A percentile compares a stretch with the other conserved stretches of the same genome.
phyloP scores from a whole-genome alignment of 1,140 invertebrate species.

The Carposina sasakii region DNA sequence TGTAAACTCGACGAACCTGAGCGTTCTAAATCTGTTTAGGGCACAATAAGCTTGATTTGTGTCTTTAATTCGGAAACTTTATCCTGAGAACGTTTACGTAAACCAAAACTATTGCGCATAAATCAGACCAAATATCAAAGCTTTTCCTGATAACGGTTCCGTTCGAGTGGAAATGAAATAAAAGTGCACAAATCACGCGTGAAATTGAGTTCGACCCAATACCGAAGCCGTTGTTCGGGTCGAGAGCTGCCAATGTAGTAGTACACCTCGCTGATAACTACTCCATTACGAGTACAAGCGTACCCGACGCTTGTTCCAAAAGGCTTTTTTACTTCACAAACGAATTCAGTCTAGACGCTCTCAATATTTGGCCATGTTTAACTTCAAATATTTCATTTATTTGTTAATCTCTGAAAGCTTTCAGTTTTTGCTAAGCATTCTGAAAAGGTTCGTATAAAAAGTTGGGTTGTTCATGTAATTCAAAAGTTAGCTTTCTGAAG shows the following conservation, averaged over 20 bases:
- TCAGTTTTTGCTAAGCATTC: slow-evolving; percentile 30
- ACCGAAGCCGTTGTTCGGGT: slow-evolving; percentile 48
- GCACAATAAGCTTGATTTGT: too few relatives aligned
- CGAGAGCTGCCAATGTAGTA: slow-evolving; percentile 34
- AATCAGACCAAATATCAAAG: background rate
- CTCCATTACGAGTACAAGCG: too few relatives aligned
- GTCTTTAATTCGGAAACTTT: too few relatives aligned
- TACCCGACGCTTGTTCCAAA: too few relatives aligned
- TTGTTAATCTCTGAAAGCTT: slow-evolving; percentile 25
- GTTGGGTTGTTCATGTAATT: slow-evolving; percentile 47
- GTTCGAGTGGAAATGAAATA: slow-evolving; percentile 56
- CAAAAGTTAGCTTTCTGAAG: slow-evolving; percentile 34
- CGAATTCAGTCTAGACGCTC: too few relatives aligned
- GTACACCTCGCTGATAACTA: too few relatives aligned
- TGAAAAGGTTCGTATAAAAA: slow-evolving; percentile 40
- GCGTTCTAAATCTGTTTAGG: too few relatives aligned
- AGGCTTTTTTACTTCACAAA: too few relatives aligned
- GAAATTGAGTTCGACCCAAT: slow-evolving; percentile 60
- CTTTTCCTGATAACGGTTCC: slow-evolving; percentile 15
- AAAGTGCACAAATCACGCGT: slow-evolving; percentile 64
- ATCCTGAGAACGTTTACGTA: too few relatives aligned
- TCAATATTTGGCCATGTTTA: too few relatives aligned
- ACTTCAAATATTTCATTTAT: too few relatives aligned
- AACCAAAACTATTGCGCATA: too few relatives aligned
- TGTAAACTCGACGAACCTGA: slow-evolving; percentile 8